Percentiles rank a stretch among this genome's conserved stretches.
These are phyloP conservation scores for Coleophora flavipennella DNA, from an alignment of 2,888 invertebrate genomes.

Conservation along the genomic window DNA sequence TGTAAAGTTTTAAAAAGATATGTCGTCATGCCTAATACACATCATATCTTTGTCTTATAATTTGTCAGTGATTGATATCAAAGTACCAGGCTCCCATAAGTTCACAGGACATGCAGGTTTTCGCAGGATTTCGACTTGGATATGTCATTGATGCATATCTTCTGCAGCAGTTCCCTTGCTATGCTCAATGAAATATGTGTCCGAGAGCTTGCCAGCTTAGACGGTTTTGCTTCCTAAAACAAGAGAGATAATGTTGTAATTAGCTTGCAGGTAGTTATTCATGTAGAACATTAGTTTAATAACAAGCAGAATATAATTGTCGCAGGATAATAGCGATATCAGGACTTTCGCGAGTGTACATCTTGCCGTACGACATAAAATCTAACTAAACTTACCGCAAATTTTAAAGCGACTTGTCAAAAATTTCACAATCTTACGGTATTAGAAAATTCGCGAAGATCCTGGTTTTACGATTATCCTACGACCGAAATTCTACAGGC, in stretches of 20 bases:
- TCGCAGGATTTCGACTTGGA: conserved; percentile 90
- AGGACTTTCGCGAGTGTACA: no score
- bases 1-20: not conserved
- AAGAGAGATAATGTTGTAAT: conserved; percentile 15
- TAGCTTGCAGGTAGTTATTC: no score
- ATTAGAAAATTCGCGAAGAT: no score
- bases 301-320: no score
- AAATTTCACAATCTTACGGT: no score
- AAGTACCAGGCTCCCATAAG: conserved; percentile 23
- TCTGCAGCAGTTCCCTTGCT: conserved; percentile 86
- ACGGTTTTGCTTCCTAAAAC: conserved; percentile 63
- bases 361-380: no score
- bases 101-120: conserved; percentile 85
- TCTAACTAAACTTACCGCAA: no score
- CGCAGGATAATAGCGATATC: no score
- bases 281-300: no score
- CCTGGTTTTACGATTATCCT: no score
- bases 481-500: no score
- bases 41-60: not conserved
- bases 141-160: conserved; percentile 88
- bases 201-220: conserved; percentile 83
- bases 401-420: no score
- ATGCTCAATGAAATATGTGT: conserved; percentile 86
- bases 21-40: not conserved
- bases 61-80: not conserved